These are phyloP conservation scores for Pipistrellus nathusii DNA, from an alignment of 2,797 vertebrate genomes.

Conservation along the genomic window DNA sequence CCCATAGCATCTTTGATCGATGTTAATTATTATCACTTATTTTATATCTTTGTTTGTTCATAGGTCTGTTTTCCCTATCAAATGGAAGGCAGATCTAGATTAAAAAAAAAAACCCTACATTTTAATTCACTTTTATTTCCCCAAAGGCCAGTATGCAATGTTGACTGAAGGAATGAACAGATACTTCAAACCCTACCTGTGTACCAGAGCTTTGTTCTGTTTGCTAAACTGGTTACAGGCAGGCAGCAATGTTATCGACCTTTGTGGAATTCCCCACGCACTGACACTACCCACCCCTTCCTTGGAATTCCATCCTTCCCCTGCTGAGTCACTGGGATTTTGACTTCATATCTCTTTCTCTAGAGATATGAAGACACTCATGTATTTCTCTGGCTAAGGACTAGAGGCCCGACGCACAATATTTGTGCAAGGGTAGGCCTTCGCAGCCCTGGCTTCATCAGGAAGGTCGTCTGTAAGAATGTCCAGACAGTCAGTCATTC, in stretches of 20 bases:
- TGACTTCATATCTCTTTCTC: not conserved
- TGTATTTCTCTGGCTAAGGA: not conserved
- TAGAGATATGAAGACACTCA: slow-evolving; percentile 28
- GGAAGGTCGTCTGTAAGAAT: too few species aligned
- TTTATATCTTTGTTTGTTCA: slow-evolving; percentile 10
- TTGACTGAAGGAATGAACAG: not conserved
- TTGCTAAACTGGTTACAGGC: not conserved
- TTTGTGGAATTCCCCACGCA: not conserved
- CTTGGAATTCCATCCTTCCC: not conserved
- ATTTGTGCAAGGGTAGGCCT: too few species aligned
- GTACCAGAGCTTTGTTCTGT: not conserved
- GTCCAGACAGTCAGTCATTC: too few species aligned
- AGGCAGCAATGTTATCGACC: not conserved
- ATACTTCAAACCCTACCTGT: not conserved
- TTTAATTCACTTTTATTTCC: not conserved
- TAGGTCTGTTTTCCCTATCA: not conserved
- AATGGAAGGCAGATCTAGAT: not conserved
- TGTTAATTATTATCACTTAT: not conserved
- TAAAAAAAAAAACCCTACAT: not conserved
- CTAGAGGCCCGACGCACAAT: too few species aligned
- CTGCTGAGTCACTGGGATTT: not conserved
- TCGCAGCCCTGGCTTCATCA: too few species aligned
- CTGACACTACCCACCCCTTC: not conserved
- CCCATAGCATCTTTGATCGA: not conserved
- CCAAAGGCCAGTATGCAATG: not conserved